A percentile compares a stretch with the other conserved stretches of the same genome.
phyloP scores from a whole-genome alignment of 2,113 vertebrate genomes.

The Hepsetus odoe region DNA sequence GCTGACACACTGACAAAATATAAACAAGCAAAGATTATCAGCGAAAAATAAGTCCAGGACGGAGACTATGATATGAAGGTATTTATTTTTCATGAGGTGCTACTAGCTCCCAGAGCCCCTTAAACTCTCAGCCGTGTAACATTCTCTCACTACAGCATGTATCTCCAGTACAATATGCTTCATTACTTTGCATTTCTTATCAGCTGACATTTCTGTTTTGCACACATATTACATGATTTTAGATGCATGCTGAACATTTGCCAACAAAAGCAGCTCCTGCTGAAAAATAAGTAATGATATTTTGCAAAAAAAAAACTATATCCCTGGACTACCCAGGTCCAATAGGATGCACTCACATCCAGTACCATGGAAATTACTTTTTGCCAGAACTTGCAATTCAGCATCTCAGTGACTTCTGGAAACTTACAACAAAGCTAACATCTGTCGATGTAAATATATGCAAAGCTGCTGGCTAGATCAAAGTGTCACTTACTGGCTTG shows the following conservation, averaged over 20 bases:
- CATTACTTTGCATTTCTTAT: slow-evolving; percentile 11
- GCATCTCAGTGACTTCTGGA: slow-evolving; percentile 6
- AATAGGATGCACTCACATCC: neutral
- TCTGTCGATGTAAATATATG: slow-evolving; percentile 44
- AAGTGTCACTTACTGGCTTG: slow-evolving; percentile 44
- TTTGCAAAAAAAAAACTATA: neutral
- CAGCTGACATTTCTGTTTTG: neutral
- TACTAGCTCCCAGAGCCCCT: neutral
- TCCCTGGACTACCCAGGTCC: neutral
- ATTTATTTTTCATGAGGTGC: slow-evolving; percentile 37
- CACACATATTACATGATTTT: slow-evolving; percentile 8
- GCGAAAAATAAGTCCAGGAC: slow-evolving; percentile 15
- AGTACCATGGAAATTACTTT: neutral
- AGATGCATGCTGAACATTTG: slow-evolving; percentile 12
- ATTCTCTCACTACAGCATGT: neutral
- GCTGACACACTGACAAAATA: slow-evolving; percentile 23
- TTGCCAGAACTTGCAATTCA: neutral
- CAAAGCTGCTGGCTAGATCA: slow-evolving; percentile 47
- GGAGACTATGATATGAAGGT: neutral
- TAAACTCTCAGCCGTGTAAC: slow-evolving; percentile 29
- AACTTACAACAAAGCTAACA: slow-evolving; percentile 30
- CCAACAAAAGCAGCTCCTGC: neutral
- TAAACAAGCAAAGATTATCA: slow-evolving; percentile 13
- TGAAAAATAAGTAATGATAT: neutral
- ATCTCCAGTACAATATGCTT: neutral